Base-by-base conservation (phyloP, 2,888 invertebrate genomes). In the Liopterus haemorrhoidalis region DNA sequence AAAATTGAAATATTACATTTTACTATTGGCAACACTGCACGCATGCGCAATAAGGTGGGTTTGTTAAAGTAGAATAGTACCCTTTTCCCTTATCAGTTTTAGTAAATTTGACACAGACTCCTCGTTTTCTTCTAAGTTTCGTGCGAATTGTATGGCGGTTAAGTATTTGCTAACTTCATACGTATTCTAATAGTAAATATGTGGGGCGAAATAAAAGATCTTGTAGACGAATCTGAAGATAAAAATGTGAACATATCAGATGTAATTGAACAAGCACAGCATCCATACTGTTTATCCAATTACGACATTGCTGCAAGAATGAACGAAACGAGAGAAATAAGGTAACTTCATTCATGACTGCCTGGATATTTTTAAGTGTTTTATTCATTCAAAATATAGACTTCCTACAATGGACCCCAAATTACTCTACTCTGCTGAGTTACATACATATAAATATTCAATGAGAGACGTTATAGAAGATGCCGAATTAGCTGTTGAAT, bases 401-500 rank as follows among this genome's bases (percentile, higher is more conserved):
- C 39, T 45, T 27, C 45, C 25, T 16, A 22, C 44, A 16, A 45
- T 45, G 45, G 39, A 45, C 33, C 11, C 39, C 5, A 22, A 27
- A 12, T 32, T 45, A 33, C 33, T 45, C 15, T 45, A 45, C 33
- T 38, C 39, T 15, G 45, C 39, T 5, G 32, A 31, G 25, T 45
- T 45, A 25, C 45, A 45, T 24, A 38, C 38, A 32, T 45, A 39
- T 24, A 39, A 33, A 25, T 14, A 27, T 15, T 22, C 31, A 8
- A 45, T 45, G 45, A 45, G 19, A 5, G 33, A 45, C 39, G 27
- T 45, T 25, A 45, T 45, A 14, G 18, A 39, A 24, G 45, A 45
- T 15, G 45, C 45, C 19, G 45, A 45, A 32, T 27, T 45, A 32
- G 45, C 45, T 38, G 33, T 45, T 19, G 36, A 45, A 32, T 45